Evolutionary conservation across 2,888 invertebrate genomes (phyloP).

Genomic region (Heliconius ismenius): DNA sequence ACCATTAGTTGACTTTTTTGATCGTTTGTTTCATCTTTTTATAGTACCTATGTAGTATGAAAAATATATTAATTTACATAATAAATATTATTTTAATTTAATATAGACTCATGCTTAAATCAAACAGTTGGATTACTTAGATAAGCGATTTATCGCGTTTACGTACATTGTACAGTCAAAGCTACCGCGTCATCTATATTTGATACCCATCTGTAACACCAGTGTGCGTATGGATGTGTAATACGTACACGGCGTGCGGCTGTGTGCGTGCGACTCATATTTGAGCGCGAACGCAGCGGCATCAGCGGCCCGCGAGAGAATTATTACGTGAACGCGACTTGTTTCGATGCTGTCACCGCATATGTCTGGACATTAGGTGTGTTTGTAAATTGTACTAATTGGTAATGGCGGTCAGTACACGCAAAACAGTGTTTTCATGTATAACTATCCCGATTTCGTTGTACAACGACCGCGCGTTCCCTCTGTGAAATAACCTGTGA

Average conservation of each 20-base stretch:
- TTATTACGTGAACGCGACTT: conserved; percentile 77
- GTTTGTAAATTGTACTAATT: conserved; percentile 80
- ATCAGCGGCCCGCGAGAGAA: conserved; percentile 67
- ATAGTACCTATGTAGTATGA: neutral
- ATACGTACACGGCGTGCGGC: conserved; percentile 48
- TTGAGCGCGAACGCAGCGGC: conserved; percentile 74
- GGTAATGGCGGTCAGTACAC: conserved; percentile 73
- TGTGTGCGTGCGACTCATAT: conserved; percentile 60
- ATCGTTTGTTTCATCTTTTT: neutral
- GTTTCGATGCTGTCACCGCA: conserved; percentile 77
- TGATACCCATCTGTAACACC: conserved; percentile 47
- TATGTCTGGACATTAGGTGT: conserved; percentile 69
- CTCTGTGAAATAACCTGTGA: conserved; percentile 62
- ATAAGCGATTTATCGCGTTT: conserved; percentile 53
- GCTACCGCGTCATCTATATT: conserved; percentile 58
- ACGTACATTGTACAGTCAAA: conserved; percentile 42
- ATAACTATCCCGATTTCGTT: conserved; percentile 64
- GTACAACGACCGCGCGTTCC: conserved; percentile 61
- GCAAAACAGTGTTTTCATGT: conserved; percentile 73
- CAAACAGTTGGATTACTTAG: conserved; percentile 21
- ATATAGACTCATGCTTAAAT: neutral
- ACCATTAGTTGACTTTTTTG: neutral
- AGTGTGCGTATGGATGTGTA: conserved; percentile 51
- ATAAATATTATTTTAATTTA: conserved; percentile 8
- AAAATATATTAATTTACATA: conserved; percentile 1